Evolutionary conservation across 2,113 vertebrate genomes (phyloP).

Genomic region (Malaclemys terrapin): DNA sequence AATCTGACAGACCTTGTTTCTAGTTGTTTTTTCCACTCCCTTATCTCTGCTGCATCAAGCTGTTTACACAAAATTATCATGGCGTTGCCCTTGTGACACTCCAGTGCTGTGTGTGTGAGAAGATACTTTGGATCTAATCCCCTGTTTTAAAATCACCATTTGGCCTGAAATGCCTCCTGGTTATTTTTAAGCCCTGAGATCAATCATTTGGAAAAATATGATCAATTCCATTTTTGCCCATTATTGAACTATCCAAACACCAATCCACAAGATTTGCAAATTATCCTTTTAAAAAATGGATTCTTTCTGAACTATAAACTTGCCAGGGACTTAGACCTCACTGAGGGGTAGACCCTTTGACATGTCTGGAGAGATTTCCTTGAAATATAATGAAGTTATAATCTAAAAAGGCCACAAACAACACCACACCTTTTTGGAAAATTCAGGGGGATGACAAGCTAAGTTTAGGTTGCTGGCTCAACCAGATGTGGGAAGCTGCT

Average conservation of each 20-base stretch:
- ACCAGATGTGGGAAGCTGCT: too few relatives aligned
- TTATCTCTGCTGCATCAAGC: background rate
- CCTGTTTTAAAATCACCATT: background rate
- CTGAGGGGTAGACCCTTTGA: background rate
- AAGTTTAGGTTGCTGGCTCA: too few relatives aligned
- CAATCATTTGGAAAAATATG: conserved; percentile 23
- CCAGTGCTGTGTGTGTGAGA: background rate
- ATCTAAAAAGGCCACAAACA: background rate
- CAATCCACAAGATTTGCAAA: background rate
- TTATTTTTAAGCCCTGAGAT: conserved; percentile 54
- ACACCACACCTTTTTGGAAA: background rate
- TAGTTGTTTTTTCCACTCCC: background rate
- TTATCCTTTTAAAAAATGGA: background rate
- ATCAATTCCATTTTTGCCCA: background rate
- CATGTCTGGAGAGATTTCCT: background rate
- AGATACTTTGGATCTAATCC: conserved; percentile 45
- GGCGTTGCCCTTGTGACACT: background rate
- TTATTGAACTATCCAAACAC: background rate
- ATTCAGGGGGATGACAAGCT: background rate
- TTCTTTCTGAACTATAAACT: background rate
- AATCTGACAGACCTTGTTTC: conserved; percentile 22
- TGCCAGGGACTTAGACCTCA: background rate
- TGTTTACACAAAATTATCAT: conserved; percentile 20
- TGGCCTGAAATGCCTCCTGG: conserved; percentile 19
- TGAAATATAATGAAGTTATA: background rate